Percentiles rank a stretch among this genome's conserved stretches.
Evolutionary conservation across 2,797 vertebrate genomes (phyloP).

Genomic region (Anguilla anguilla): DNA sequence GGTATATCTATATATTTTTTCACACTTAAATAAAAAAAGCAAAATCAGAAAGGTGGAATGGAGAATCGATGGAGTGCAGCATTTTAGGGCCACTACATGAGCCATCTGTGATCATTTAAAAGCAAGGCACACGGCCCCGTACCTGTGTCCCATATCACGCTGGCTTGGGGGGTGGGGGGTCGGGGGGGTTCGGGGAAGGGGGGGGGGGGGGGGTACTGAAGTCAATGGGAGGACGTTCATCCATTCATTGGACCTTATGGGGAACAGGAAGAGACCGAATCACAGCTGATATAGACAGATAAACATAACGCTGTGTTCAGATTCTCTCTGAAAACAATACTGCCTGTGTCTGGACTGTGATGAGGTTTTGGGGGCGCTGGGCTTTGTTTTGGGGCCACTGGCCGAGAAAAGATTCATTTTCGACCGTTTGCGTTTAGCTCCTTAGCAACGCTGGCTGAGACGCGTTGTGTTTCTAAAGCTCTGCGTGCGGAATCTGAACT

Average conservation of each 20-base stretch:
- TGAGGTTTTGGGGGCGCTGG: conserved; percentile 40
- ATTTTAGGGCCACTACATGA: conserved; percentile 99
- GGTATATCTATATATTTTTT: conserved; percentile 65
- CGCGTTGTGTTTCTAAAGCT: not conserved
- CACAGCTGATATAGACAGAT: conserved; percentile 53
- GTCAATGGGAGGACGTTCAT: not conserved
- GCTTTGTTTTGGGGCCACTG: not conserved
- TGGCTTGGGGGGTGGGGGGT: conserved; percentile 28
- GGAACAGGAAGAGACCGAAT: conserved; percentile 26
- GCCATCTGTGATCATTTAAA: conserved; percentile 95
- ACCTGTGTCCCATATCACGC: conserved; percentile 76
- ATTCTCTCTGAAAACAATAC: conserved; percentile 54
- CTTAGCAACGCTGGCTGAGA: not conserved
- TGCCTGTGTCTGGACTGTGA: conserved; percentile 52
- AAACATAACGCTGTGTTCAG: conserved; percentile 48
- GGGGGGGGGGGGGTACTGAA: not conserved
- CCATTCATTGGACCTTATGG: not conserved
- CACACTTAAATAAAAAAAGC: conserved; percentile 71
- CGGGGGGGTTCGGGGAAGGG: not conserved
- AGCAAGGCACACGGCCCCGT: conserved; percentile 98
- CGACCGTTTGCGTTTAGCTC: not conserved
- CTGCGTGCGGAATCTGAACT: not conserved
- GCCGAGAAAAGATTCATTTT: not conserved
- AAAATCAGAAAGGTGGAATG: conserved; percentile 84
- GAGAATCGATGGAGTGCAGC: conserved; percentile 98